These are phyloP conservation scores for Pseudois nayaur DNA, from an alignment of 2,113 vertebrate genomes.

Conservation along the genomic window DNA sequence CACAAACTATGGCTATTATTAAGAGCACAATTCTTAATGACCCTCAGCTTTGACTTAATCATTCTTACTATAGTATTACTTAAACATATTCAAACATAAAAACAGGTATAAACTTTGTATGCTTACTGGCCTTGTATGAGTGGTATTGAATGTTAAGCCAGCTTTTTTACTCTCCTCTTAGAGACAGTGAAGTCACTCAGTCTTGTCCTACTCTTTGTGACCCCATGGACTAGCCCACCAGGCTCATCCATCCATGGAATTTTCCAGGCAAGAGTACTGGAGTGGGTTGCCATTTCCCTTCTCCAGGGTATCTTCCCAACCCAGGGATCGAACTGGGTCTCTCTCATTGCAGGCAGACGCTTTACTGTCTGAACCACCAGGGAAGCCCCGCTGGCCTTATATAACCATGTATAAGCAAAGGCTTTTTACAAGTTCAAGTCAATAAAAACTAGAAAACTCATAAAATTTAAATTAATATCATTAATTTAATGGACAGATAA, in stretches of 20 bases:
- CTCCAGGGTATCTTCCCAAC: background rate
- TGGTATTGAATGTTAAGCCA: background rate
- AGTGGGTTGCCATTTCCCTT: background rate
- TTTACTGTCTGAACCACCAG: background rate
- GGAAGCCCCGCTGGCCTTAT: background rate
- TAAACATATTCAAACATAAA: slow-evolving; percentile 52
- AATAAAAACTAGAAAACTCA: slow-evolving; percentile 56
- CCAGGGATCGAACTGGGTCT: background rate
- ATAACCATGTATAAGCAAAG: slow-evolving; percentile 40
- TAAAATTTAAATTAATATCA: slow-evolving; percentile 60
- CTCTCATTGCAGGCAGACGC: background rate
- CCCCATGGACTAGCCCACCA: background rate
- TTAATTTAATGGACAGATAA: slow-evolving; percentile 65
- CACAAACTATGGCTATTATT: background rate
- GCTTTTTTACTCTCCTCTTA: background rate
- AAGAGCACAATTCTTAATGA: slow-evolving; percentile 37
- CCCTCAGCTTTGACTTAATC: slow-evolving; percentile 51
- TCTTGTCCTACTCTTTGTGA: background rate
- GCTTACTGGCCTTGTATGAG: slow-evolving; percentile 19
- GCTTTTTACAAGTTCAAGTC: slow-evolving; percentile 54
- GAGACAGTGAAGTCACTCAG: background rate
- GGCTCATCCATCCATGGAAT: background rate
- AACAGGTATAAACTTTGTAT: slow-evolving; percentile 48
- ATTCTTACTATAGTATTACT: slow-evolving; percentile 59
- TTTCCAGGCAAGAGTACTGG: background rate